A percentile compares a stretch with the other conserved stretches of the same genome.
Evolutionary conservation across 2,888 invertebrate genomes (phyloP).

Genomic region (Monoplex corrugatus): DNA sequence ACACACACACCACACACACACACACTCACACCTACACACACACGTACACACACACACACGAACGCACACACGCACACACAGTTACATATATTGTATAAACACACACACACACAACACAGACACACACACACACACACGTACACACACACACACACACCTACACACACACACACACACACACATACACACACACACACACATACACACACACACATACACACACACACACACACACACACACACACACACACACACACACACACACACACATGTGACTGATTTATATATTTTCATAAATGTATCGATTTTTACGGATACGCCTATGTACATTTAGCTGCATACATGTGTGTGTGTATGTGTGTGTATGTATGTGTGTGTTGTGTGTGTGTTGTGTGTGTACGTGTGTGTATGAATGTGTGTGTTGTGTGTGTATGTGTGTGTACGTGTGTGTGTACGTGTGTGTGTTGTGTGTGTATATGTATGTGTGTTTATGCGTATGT

Average conservation of each 20-base stretch:
- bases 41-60: too few species aligned
- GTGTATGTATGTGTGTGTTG: too few species aligned
- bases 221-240: constrained; percentile 12
- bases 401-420: neutral
- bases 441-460: constrained; percentile 16
- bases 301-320: neutral
- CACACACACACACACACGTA: neutral
- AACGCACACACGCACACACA: neutral
- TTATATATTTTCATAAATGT: neutral
- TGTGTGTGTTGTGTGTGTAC: too few species aligned
- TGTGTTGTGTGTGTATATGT: neutral
- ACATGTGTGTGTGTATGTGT: neutral
- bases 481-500: neutral
- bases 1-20: neutral
- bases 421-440: neutral
- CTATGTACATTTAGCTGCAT: neutral
- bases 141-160: neutral
- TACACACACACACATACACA: neutral
- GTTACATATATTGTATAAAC: too few species aligned
- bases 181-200: neutral
- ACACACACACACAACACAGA: neutral
- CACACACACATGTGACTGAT: neutral
- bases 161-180: neutral
- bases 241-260: constrained; percentile 20
- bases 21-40: neutral